Evolutionary conservation across 2,888 invertebrate genomes (phyloP).

Genomic region (Eremobia ochroleuca): DNA sequence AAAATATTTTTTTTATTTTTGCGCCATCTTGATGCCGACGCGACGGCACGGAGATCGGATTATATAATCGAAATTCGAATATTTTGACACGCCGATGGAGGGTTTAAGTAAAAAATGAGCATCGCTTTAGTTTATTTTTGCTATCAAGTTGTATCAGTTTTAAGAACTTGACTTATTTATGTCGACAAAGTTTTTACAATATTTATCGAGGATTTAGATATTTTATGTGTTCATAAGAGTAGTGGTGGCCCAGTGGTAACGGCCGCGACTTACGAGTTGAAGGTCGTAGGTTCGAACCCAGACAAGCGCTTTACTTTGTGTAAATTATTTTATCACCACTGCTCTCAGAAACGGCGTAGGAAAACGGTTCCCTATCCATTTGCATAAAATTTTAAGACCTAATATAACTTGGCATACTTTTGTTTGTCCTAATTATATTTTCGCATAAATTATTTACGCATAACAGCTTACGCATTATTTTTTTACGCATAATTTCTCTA

Average conservation of each 20-base stretch:
- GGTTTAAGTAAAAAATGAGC: slow-evolving; percentile 15
- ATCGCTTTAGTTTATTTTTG: slow-evolving; percentile 8
- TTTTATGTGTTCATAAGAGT: neutral
- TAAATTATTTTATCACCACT: neutral
- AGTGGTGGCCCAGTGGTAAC: neutral
- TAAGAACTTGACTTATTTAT: neutral
- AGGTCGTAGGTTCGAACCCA: neutral
- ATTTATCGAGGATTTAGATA: neutral
- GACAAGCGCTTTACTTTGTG: neutral
- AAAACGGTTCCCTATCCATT: too few relatives aligned
- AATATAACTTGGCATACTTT: too few relatives aligned
- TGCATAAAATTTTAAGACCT: too few relatives aligned
- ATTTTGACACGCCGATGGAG: slow-evolving; percentile 32
- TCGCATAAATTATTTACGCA: too few relatives aligned
- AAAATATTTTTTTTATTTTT: slow-evolving; percentile 73
- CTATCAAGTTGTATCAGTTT: neutral
- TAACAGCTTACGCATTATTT: too few relatives aligned
- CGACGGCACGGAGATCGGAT: neutral
- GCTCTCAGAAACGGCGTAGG: neutral
- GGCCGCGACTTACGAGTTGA: too few relatives aligned
- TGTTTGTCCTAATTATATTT: too few relatives aligned
- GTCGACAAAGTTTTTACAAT: neutral
- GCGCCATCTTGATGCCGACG: slow-evolving; percentile 33
- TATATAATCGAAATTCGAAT: slow-evolving; percentile 36
- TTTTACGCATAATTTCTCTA: too few relatives aligned